Conservation (phyloP, 2,888 invertebrate genomes). For the Dysmachus trigonus region DNA sequence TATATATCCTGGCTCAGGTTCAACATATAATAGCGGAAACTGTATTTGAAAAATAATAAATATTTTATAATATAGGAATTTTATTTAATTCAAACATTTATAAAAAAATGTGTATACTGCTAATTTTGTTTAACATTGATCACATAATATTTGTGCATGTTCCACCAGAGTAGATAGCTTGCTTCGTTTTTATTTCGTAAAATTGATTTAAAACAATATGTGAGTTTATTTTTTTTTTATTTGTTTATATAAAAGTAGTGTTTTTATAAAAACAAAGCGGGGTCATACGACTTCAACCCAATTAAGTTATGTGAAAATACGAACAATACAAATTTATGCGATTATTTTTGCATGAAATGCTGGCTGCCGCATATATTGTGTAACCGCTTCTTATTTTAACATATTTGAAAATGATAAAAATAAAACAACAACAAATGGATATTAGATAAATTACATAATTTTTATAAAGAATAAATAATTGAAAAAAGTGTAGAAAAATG, state of each 20-base stretch:
- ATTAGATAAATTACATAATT: background rate
- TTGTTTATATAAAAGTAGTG: background rate
- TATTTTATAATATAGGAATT: background rate
- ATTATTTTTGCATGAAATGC: constrained; percentile 60
- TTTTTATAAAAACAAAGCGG: background rate
- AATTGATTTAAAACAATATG: background rate
- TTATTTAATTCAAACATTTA: background rate
- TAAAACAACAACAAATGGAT: constrained; percentile 43
- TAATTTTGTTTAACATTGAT: constrained; percentile 42
- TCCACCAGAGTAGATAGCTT: background rate
- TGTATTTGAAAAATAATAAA: background rate
- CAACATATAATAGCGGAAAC: background rate
- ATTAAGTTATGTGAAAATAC: constrained; percentile 2
- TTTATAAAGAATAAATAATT: background rate
- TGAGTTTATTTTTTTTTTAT: background rate
- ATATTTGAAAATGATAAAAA: background rate
- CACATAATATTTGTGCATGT: constrained; percentile 6
- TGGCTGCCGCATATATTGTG: constrained; percentile 60
- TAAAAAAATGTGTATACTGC: background rate
- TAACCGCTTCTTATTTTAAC: constrained; percentile 46
- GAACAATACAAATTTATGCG: constrained; percentile 23
- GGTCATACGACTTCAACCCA: background rate
- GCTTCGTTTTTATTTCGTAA: background rate
- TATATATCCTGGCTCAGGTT: background rate
- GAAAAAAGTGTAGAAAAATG: background rate